Evolutionary conservation across 2,888 invertebrate genomes (phyloP).

Genomic region (Idaea biselata): DNA sequence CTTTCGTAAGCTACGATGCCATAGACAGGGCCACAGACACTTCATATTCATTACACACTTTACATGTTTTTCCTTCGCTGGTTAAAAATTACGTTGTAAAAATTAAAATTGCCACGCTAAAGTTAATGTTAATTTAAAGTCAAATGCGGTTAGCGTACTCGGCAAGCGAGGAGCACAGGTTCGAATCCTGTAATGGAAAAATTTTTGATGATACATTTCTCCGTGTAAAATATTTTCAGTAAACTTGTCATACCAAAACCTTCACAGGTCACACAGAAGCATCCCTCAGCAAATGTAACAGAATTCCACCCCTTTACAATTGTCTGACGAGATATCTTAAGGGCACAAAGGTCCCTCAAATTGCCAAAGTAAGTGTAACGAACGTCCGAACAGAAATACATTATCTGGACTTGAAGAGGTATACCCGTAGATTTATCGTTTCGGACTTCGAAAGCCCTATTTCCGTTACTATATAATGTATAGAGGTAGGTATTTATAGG

Average conservation of each 20-base stretch:
- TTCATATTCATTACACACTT: too few relatives aligned
- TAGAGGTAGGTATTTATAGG: constrained; percentile 7
- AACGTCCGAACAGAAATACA: constrained; percentile 79
- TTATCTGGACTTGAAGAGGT: constrained; percentile 71
- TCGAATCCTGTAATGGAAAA: too few relatives aligned
- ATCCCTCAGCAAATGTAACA: constrained; percentile 36
- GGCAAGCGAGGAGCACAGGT: too few relatives aligned
- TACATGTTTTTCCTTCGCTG: too few relatives aligned
- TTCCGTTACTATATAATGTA: constrained; percentile 47
- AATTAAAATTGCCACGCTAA: too few relatives aligned
- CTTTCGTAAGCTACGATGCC: too few relatives aligned
- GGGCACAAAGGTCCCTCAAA: constrained; percentile 79
- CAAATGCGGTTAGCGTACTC: too few relatives aligned
- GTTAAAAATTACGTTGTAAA: too few relatives aligned
- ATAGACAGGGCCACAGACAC: too few relatives aligned
- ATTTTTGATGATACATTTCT: too few relatives aligned
- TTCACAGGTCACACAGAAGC: constrained; percentile 12
- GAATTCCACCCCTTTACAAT: constrained; percentile 62
- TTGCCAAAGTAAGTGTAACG: constrained; percentile 79
- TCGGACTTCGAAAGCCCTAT: constrained; percentile 57
- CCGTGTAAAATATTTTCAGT: background rate
- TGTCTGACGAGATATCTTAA: constrained; percentile 78
- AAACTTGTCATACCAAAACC: background rate
- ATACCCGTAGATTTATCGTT: constrained; percentile 67
- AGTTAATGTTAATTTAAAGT: too few relatives aligned